Conservation (phyloP, 2,797 vertebrate genomes). For the Lacerta bilineata region DNA sequence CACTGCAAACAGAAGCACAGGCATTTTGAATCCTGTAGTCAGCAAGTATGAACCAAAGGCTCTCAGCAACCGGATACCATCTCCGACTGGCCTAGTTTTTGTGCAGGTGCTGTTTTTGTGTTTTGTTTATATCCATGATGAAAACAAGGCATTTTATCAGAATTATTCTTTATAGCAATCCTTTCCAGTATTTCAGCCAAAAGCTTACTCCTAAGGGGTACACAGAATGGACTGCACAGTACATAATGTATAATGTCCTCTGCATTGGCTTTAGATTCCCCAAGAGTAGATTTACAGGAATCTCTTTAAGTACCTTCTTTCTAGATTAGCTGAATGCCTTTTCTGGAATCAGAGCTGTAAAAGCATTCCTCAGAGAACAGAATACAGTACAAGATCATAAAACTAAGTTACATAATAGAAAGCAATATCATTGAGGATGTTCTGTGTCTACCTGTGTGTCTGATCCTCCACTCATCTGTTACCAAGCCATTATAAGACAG, state of each 20-base stretch:
- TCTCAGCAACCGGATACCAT: neutral
- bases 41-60: neutral
- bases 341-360: neutral
- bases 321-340: neutral
- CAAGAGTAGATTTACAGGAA: neutral
- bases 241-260: too few species aligned
- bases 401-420: neutral
- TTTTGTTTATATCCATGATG: neutral
- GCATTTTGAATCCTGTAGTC: neutral
- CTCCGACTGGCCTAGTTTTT: neutral
- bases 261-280: too few species aligned
- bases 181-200: neutral
- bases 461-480: neutral
- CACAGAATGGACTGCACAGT: neutral
- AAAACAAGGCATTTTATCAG: neutral
- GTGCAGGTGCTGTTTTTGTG: neutral
- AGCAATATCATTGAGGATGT: neutral
- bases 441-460: neutral
- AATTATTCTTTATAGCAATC: neutral
- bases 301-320: neutral
- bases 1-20: too few species aligned
- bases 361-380: neutral
- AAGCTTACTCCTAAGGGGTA: neutral
- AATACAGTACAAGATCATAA: neutral
- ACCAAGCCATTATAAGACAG: constrained; percentile 1